Evolutionary conservation across 2,888 invertebrate species (phyloP), one percentile per base, ranked within the genome.

Genomic region (Catocala sponsa): DNA sequence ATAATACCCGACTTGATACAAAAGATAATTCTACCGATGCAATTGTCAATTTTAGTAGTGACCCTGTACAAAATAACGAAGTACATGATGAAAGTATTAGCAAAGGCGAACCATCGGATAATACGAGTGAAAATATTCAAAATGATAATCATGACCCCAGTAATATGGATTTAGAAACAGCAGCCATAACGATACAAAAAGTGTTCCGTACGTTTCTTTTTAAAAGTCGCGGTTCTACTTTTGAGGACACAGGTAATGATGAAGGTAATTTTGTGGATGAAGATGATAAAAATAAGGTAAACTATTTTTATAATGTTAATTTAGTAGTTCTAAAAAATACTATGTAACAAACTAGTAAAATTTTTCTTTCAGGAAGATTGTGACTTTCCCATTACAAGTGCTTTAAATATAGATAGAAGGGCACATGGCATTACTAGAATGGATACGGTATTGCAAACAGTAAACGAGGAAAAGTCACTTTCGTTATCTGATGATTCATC

Each of bases 141-240:
- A 62, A 48, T 15, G 56, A 48, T 12, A 57, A 59, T 60, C 60
- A 75, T 56, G 76, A 69, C 61, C 63, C 70, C 53, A 85, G 78
- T 72, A 70, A 76, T 66, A 86, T 95, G 94, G 87, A 95, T 79
- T 81, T 95, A 80, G 90, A 95, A 90, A 90, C 91, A 66, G 90
- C 95, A 33, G 95, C 95, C 33, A 83, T 95, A 56, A 95, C 95
- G n/a, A 95, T 95, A 77, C 95, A 95, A 82, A 94, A 95, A 84
- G 95, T 95, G 55, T 94, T 95, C 77, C 89, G 95, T 38, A 90
- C 90, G 33, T 93, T 95, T 72, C 88, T 95, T 61, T 91, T 91
- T 71, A 92, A 89, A 84, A 93, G 90, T 76, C 87, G 92, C 83
- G 86, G 87, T 49, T 91, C 91, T 13, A 94, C 92, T 38, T 88